Percentiles rank a stretch among this genome's conserved stretches.
phyloP scores from a whole-genome alignment of 2,888 invertebrate species.

The Serrognathus titanus region DNA sequence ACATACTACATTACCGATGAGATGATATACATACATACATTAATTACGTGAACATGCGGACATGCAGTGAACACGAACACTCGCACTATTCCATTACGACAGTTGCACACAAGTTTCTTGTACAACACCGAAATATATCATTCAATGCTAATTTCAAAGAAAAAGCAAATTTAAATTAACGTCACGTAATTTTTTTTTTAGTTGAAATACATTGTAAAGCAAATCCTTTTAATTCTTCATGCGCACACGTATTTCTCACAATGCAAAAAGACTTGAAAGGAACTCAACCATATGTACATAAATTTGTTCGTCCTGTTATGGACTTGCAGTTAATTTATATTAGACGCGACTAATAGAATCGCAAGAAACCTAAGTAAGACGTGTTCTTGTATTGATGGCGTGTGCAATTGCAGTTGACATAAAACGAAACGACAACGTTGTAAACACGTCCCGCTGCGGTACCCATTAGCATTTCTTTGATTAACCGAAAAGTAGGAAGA shows the following conservation, averaged over 20 bases:
- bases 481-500: conserved; percentile 21
- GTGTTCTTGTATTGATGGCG: conserved; percentile 30
- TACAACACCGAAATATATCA: no score
- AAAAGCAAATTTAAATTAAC: no score
- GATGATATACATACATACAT: conserved; percentile 1
- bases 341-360: conserved; percentile 14
- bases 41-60: conserved; percentile 1
- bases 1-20: background rate
- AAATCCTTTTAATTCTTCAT: no score
- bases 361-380: conserved; percentile 24
- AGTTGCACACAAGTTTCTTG: no score
- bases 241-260: no score
- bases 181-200: no score
- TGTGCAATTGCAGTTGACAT: conserved; percentile 30
- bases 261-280: no score
- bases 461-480: conserved; percentile 31
- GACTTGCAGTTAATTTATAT: conserved; percentile 16
- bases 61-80: background rate
- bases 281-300: no score
- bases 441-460: conserved; percentile 29
- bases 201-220: no score
- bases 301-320: no score
- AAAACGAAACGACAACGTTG: conserved; percentile 32
- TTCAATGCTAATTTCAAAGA: no score
- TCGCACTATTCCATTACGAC: background rate